Base-by-base conservation (phyloP, 2,113 vertebrate genomes). In the Aphyosemion australe region DNA sequence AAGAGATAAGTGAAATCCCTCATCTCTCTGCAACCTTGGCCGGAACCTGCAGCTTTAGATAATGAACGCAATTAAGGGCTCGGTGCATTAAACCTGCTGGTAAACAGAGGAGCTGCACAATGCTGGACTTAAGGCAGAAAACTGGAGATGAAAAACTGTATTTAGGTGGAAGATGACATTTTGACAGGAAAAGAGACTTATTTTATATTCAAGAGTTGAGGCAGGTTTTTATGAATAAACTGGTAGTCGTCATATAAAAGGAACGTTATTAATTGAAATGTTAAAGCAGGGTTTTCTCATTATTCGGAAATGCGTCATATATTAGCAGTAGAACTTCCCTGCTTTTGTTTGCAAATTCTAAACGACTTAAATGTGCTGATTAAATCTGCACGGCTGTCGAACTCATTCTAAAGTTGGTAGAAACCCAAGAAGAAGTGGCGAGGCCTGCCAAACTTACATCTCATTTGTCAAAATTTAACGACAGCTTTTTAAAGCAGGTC, bases 61-160 rank as follows among this genome's bases (percentile, higher is more conserved):
- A 91, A 93, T 92, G 88, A 90, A 91, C 88, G 88, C 90, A 93
- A 93, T 93, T 91, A 91, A 91, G 82, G 81, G 65, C 72, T 72
- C 46, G 72, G 79, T 78, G 83, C 77, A 86, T 86, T 89, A 90
- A 91, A 89, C 72, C 84, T 84, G 76, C 68, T 77, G 78, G 88
- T 89, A 89, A 90, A 89, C 87, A 88, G 82, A 70, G 65, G 79
- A 70, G 81, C 76, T 9, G 53, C 82, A 75, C 76, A 72, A 74
- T 88, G 67, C 84, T 74, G 53, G 69, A 65, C 76, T 83, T 70
- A 63, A 71, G 74, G 76, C 83, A 69, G 80, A 76, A 75, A 60
- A 14, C 11, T 42, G 20, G 56, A 80, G 76, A 84, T 78, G 70
- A 72, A 52, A 62, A 61, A 72, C 34, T 42, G 14, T 74, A 56